Evolutionary conservation across 1,140 invertebrate species (phyloP).

Genomic region (Drosophila oshimai): DNA sequence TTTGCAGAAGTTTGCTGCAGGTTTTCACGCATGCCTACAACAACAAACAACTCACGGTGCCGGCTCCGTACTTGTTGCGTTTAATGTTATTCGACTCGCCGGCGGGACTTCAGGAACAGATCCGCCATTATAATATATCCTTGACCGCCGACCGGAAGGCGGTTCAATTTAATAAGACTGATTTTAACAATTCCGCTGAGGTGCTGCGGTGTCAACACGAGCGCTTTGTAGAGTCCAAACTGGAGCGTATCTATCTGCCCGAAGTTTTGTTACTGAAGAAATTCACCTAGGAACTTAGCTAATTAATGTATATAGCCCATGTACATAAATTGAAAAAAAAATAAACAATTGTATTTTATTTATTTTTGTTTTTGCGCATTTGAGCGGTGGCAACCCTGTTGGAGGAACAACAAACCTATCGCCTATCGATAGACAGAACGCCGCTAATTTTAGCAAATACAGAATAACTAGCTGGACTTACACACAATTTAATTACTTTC

Average conservation of each 20-base stretch:
- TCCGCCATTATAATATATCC: constrained; percentile 64
- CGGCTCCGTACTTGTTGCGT: constrained; percentile 76
- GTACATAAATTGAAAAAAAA: neutral
- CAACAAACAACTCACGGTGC: constrained; percentile 84
- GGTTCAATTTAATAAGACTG: constrained; percentile 68
- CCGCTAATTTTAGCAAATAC: neutral
- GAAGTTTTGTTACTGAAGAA: constrained; percentile 71
- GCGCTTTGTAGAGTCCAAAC: constrained; percentile 64
- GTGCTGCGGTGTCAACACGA: constrained; percentile 40
- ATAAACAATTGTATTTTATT: neutral
- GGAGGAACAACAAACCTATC: constrained; percentile 17
- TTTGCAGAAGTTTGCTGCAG: constrained; percentile 82
- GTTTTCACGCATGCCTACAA: constrained; percentile 85
- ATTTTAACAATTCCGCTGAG: constrained; percentile 46
- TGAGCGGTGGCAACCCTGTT: constrained; percentile 31
- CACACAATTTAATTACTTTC: neutral
- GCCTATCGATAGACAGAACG: constrained; percentile 17
- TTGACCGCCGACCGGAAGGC: constrained; percentile 36
- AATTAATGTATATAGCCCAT: constrained; percentile 2
- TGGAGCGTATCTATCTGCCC: constrained; percentile 62
- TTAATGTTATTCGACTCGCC: constrained; percentile 61
- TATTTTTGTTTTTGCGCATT: constrained; percentile 27
- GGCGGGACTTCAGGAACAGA: constrained; percentile 58
- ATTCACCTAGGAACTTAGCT: constrained; percentile 2
- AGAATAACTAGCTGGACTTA: neutral